phyloP scores from a whole-genome alignment of 2,113 vertebrate genomes.

The Saguinus imperator region DNA sequence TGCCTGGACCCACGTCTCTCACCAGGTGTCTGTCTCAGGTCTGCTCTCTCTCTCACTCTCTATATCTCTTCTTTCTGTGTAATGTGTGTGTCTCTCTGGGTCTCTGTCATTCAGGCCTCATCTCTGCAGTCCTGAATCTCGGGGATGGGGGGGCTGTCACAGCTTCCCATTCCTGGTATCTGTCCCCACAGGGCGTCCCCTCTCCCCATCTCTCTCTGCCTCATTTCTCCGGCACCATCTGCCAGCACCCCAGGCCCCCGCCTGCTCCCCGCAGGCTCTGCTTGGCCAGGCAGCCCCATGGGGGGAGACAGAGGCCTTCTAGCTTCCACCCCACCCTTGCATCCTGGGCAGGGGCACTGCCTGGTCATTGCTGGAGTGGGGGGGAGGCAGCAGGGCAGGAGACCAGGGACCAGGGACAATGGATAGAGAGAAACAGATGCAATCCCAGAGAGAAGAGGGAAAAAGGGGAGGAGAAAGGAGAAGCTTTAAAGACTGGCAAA shows the following conservation, averaged over 20 bases:
- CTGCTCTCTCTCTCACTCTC: not conserved
- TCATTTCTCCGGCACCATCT: conserved; percentile 78
- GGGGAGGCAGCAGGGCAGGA: not conserved
- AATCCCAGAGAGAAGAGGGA: not conserved
- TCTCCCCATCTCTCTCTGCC: conserved; percentile 75
- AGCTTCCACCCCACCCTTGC: not conserved
- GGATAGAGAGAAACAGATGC: not conserved
- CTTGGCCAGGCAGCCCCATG: conserved; percentile 21
- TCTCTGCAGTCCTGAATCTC: not conserved
- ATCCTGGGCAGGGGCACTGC: not conserved
- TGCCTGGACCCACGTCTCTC: not conserved
- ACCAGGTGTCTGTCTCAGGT: not conserved
- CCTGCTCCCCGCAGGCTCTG: conserved; percentile 47
- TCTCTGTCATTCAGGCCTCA: not conserved
- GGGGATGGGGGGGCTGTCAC: not conserved
- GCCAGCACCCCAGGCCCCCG: conserved; percentile 49
- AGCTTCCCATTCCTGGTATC: conserved; percentile 34
- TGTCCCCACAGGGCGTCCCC: not conserved
- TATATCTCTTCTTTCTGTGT: not conserved
- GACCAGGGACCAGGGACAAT: not conserved
- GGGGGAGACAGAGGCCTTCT: not conserved
- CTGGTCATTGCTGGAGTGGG: not conserved
- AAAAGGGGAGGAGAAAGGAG: not conserved
- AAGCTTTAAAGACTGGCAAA: not conserved
- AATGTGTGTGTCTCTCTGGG: not conserved